phyloP scores from a whole-genome alignment of 2,797 vertebrate species.

The Notoglanidium macrostoma region DNA sequence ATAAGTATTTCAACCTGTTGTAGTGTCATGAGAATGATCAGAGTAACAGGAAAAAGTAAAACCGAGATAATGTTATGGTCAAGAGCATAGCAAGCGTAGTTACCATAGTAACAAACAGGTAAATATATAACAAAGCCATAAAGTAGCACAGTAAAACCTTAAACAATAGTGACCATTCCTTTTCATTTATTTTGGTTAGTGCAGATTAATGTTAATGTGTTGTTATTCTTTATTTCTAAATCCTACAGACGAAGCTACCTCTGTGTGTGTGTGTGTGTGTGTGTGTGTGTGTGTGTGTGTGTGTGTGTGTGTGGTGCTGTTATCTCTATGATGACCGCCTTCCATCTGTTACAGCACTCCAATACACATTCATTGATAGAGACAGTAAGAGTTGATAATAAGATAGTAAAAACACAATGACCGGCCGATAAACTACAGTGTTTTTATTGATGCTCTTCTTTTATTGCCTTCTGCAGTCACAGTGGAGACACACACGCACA shows the following conservation, averaged over 20 bases:
- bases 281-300: constrained; percentile 27
- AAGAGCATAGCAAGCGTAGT: background rate
- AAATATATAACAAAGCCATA: background rate
- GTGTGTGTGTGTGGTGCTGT: constrained; percentile 32
- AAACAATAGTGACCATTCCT: background rate
- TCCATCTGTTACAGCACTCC: constrained; percentile 38
- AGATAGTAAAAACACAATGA: constrained; percentile 68
- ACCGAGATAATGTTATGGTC: background rate
- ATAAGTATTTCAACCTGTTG: background rate
- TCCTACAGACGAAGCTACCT: background rate
- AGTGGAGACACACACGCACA: constrained; percentile 19
- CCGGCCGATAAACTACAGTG: constrained; percentile 69
- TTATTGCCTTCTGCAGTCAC: constrained; percentile 62
- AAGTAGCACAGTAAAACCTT: background rate
- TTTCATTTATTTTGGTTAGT: background rate
- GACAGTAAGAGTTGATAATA: constrained; percentile 55
- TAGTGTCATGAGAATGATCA: background rate
- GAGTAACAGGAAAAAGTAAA: background rate
- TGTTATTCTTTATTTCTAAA: background rate
- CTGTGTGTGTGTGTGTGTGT: constrained; percentile 27
- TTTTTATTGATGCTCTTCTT: constrained; percentile 68
- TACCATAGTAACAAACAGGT: background rate
- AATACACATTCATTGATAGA: constrained; percentile 50
- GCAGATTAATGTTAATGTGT: background rate
- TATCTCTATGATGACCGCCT: constrained; percentile 37